A percentile compares a stretch with the other conserved stretches of the same genome.
phyloP scores from a whole-genome alignment of 2,888 invertebrate genomes.

The Lasius platythorax region DNA sequence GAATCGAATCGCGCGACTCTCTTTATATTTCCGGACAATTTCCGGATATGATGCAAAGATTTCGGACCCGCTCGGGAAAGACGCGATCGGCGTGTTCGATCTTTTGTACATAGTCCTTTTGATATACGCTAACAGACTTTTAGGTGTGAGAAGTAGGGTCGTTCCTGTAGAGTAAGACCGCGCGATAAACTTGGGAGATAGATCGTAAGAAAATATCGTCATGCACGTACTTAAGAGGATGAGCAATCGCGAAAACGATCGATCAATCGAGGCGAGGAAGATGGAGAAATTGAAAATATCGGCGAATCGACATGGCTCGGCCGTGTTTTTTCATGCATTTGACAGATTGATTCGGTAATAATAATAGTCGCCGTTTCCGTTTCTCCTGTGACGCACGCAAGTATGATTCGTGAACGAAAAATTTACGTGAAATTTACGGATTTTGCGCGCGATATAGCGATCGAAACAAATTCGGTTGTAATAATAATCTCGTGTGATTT shows the following conservation, averaged over 20 bases:
- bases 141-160: slow-evolving; percentile 76
- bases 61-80: slow-evolving; percentile 12
- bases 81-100: slow-evolving; percentile 33
- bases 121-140: slow-evolving; percentile 79
- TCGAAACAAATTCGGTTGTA: background rate
- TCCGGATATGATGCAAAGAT: background rate
- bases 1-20: background rate
- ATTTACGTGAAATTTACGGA: background rate
- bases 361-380: slow-evolving; percentile 5
- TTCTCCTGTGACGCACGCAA: slow-evolving; percentile 43
- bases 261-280: slow-evolving; percentile 13
- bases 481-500: background rate
- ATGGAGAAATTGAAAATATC: slow-evolving; percentile 28
- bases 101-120: slow-evolving; percentile 82
- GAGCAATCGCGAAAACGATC: slow-evolving; percentile 30
- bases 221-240: slow-evolving; percentile 72
- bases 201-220: slow-evolving; percentile 60
- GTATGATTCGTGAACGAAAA: background rate
- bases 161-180: slow-evolving; percentile 77
- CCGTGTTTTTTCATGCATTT: slow-evolving; percentile 14
- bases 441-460: background rate
- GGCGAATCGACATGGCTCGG: slow-evolving; percentile 15
- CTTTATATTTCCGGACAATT: background rate
- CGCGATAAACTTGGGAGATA: slow-evolving; percentile 61
- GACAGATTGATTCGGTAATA: background rate